These are phyloP conservation scores for Athalia circularis DNA, from an alignment of 2,888 invertebrate species.

Conservation along the genomic window DNA sequence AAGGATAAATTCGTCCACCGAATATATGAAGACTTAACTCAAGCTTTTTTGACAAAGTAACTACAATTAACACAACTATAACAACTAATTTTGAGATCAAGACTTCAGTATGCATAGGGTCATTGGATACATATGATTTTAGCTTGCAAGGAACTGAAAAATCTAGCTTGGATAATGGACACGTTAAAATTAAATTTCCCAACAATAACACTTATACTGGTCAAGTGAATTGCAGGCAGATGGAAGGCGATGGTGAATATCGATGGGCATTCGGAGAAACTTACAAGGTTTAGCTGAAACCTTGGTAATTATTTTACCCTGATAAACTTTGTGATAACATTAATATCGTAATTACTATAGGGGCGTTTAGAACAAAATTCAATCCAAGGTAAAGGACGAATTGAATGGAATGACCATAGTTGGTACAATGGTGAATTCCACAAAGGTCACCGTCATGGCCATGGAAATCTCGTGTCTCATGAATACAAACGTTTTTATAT, in stretches of 20 bases:
- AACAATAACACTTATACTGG: conserved; percentile 79
- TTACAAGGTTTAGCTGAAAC: conserved; percentile 73
- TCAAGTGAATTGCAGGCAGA: conserved; percentile 75
- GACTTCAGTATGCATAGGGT: neutral
- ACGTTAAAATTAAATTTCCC: conserved; percentile 75
- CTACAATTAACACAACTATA: neutral
- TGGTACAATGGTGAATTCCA: conserved; percentile 79
- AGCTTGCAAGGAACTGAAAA: neutral
- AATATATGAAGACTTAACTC: conserved; percentile 58
- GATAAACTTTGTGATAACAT: neutral
- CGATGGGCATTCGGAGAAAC: conserved; percentile 78
- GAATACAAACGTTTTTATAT: conserved; percentile 65
- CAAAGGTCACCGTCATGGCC: conserved; percentile 76
- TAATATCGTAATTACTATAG: conserved; percentile 64
- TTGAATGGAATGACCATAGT: conserved; percentile 77
- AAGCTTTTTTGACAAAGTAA: conserved; percentile 55
- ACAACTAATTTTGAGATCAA: neutral
- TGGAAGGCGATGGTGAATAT: conserved; percentile 79
- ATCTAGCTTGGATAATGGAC: conserved; percentile 68
- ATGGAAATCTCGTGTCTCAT: conserved; percentile 64
- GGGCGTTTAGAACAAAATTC: conserved; percentile 78
- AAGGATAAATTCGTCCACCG: conserved; percentile 58
- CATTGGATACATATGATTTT: neutral
- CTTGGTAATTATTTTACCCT: conserved; percentile 25
- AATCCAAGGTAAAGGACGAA: conserved; percentile 76